Conservation (phyloP, 2,797 vertebrate species). For the Mus minutoides region DNA sequence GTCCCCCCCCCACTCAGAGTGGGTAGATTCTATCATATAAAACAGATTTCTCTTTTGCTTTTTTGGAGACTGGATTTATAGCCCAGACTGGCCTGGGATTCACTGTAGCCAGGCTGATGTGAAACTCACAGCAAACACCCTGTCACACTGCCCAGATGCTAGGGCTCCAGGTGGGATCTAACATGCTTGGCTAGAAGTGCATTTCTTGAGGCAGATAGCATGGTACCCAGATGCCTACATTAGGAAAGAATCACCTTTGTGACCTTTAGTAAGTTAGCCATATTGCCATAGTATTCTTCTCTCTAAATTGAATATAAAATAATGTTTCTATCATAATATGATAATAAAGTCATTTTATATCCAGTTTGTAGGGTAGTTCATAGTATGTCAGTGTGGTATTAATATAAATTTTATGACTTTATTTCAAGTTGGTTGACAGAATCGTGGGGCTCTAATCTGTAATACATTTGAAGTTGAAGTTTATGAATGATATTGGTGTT, state of each 20-base stretch:
- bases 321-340: background rate
- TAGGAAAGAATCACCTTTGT: background rate
- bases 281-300: background rate
- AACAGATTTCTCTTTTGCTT: constrained; percentile 36
- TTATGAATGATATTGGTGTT: constrained; percentile 23
- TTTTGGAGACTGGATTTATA: background rate
- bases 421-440: background rate
- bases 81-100: background rate
- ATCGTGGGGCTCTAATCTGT: background rate
- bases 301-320: constrained; percentile 13
- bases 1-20: background rate
- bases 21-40: background rate
- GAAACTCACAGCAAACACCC: background rate
- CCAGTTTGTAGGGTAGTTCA: background rate
- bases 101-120: background rate
- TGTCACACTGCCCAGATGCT: background rate
- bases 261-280: background rate
- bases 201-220: constrained; percentile 19
- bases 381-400: background rate
- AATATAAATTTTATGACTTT: constrained; percentile 43
- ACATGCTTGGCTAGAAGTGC: background rate
- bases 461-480: constrained; percentile 24
- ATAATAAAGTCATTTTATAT: constrained; percentile 23
- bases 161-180: background rate
- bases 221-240: background rate